Percentiles rank a stretch among this genome's conserved stretches.
Evolutionary conservation across 1,140 invertebrate species (phyloP).

Genomic region (Drosophila aff.): DNA sequence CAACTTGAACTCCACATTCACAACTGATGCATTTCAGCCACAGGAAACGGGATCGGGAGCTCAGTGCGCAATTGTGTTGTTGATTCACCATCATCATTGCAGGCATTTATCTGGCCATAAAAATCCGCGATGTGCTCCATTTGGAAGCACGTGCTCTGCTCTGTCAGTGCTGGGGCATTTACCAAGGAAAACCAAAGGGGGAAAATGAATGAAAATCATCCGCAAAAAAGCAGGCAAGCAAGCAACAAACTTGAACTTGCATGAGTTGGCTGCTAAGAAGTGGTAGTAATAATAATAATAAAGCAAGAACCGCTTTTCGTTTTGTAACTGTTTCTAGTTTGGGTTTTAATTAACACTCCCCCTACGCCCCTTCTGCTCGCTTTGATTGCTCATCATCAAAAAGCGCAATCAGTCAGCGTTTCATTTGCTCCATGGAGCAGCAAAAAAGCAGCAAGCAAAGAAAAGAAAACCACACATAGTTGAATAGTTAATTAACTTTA

Average conservation of each 20-base stretch:
- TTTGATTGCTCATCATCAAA: conserved; percentile 28
- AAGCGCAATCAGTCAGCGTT: conserved; percentile 65
- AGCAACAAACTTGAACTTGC: conserved; percentile 74
- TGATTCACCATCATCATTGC: conserved; percentile 33
- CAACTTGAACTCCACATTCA: neutral
- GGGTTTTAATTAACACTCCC: conserved; percentile 58
- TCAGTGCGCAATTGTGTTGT: conserved; percentile 59
- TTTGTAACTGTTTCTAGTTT: conserved; percentile 79
- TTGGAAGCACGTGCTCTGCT: conserved; percentile 52
- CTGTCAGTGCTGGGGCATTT: conserved; percentile 41
- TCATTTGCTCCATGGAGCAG: conserved; percentile 40
- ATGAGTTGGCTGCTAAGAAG: conserved; percentile 52
- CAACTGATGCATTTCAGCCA: conserved; percentile 33
- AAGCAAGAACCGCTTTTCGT: conserved; percentile 55
- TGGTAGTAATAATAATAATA: conserved; percentile 12
- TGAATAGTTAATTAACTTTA: conserved; percentile 77
- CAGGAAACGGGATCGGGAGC: conserved; percentile 50
- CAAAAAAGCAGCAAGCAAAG: neutral
- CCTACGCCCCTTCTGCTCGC: conserved; percentile 12
- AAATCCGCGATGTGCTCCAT: conserved; percentile 67
- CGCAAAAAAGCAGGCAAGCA: conserved; percentile 27
- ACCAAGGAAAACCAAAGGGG: conserved; percentile 25
- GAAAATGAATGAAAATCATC: conserved; percentile 30
- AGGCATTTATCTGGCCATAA: conserved; percentile 38
- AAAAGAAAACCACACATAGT: conserved; percentile 43